Percentiles rank a stretch among this genome's conserved stretches.
phyloP scores from a whole-genome alignment of 2,888 invertebrate species.

The Acanthosoma haemorrhoidale region DNA sequence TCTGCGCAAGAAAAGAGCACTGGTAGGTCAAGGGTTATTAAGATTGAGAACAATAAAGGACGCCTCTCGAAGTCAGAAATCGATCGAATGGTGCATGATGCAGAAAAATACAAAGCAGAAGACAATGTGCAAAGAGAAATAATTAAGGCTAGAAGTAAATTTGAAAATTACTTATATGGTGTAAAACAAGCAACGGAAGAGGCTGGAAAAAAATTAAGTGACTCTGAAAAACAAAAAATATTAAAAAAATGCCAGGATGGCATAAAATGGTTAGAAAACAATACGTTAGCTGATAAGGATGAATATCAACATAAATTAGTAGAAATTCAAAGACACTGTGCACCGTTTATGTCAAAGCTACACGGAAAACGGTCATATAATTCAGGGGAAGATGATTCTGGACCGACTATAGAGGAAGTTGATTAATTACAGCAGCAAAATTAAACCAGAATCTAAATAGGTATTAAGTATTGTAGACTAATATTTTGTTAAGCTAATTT shows the following conservation, averaged over 20 bases:
- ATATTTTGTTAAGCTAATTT: neutral
- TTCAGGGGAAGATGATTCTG: slow-evolving; percentile 37
- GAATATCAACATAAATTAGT: slow-evolving; percentile 48
- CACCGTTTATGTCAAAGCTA: slow-evolving; percentile 48
- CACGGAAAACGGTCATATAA: slow-evolving; percentile 39
- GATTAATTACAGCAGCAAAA: slow-evolving; percentile 43
- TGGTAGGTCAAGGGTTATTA: slow-evolving; percentile 48
- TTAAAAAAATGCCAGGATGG: slow-evolving; percentile 45
- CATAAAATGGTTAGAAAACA: slow-evolving; percentile 50
- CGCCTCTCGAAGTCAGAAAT: slow-evolving; percentile 50
- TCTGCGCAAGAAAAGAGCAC: slow-evolving; percentile 48
- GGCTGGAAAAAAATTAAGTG: slow-evolving; percentile 45
- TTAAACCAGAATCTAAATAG: neutral
- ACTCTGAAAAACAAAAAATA: slow-evolving; percentile 47
- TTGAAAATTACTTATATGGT: slow-evolving; percentile 47
- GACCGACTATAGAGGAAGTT: slow-evolving; percentile 51
- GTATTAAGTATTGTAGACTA: neutral
- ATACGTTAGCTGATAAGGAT: slow-evolving; percentile 49
- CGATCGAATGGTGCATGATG: slow-evolving; percentile 48
- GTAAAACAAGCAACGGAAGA: slow-evolving; percentile 47
- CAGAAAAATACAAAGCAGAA: slow-evolving; percentile 46
- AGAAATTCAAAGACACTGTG: slow-evolving; percentile 47
- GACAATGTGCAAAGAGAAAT: slow-evolving; percentile 46
- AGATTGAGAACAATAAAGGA: slow-evolving; percentile 50
- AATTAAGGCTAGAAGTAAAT: slow-evolving; percentile 48